A percentile compares a stretch with the other conserved stretches of the same genome.
Evolutionary conservation across 2,888 invertebrate species (phyloP).

Genomic region (Unio delphinus): DNA sequence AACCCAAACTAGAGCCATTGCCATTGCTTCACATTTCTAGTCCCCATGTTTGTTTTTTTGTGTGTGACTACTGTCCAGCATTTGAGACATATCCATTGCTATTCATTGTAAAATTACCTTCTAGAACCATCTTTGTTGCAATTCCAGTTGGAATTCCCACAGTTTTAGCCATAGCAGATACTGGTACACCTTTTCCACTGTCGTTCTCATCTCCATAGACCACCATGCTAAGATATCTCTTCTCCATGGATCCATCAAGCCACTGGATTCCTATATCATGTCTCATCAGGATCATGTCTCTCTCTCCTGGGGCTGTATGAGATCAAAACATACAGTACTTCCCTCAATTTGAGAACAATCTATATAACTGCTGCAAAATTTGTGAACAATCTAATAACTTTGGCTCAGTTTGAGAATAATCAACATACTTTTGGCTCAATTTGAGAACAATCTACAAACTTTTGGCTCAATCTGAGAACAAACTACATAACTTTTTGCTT

Average conservation of each 20-base stretch:
- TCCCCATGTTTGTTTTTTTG: too few relatives aligned
- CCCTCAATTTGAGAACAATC: too few relatives aligned
- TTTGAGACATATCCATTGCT: neutral
- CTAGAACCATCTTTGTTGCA: constrained; percentile 96
- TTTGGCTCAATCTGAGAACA: too few relatives aligned
- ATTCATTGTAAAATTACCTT: constrained; percentile 78
- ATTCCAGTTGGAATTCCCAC: constrained; percentile 96
- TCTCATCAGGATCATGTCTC: constrained; percentile 93
- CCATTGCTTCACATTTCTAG: too few relatives aligned
- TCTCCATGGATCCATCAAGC: constrained; percentile 85
- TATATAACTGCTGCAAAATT: too few relatives aligned
- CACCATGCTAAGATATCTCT: constrained; percentile 84
- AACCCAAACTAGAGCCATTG: too few relatives aligned
- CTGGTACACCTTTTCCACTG: constrained; percentile 73
- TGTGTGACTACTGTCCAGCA: neutral
- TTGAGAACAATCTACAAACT: too few relatives aligned
- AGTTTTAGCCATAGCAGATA: constrained; percentile 96
- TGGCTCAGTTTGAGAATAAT: too few relatives aligned
- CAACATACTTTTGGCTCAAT: too few relatives aligned
- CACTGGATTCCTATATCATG: constrained; percentile 94
- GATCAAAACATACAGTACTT: neutral
- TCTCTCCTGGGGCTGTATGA: constrained; percentile 76
- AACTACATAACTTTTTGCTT: too few relatives aligned
- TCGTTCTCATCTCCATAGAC: constrained; percentile 81
- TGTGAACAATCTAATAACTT: too few relatives aligned